Evolutionary conservation across 2,888 invertebrate species (phyloP).

Genomic region (Podotricha telesiphe): DNA sequence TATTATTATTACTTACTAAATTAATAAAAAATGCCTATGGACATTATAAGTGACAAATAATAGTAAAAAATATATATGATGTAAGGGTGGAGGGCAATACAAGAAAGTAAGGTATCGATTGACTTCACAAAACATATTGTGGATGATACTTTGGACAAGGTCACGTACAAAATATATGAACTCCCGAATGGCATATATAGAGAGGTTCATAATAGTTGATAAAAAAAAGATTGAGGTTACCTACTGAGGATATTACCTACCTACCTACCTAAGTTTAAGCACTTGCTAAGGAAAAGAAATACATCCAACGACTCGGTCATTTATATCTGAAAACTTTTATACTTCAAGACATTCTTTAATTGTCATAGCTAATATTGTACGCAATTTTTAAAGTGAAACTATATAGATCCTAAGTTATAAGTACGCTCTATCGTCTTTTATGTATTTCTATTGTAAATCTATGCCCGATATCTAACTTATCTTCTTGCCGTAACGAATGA

Average conservation of each 20-base stretch:
- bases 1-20: no score
- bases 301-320: no score
- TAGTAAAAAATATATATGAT: neutral
- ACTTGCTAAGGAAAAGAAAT: no score
- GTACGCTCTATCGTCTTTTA: neutral
- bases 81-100: neutral
- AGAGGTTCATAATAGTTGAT: neutral
- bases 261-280: no score
- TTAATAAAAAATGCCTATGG: no score
- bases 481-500: conserved; percentile 10
- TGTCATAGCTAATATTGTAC: no score
- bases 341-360: no score
- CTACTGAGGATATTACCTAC: no score
- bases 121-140: neutral
- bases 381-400: neutral
- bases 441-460: neutral
- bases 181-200: neutral
- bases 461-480: neutral
- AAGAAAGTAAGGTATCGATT: neutral
- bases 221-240: neutral
- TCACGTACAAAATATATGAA: neutral
- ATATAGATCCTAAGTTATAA: neutral
- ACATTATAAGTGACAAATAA: no score
- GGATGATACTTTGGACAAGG: neutral
- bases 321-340: no score